These are phyloP conservation scores for Solenopsis fugax DNA, from an alignment of 1,140 invertebrate species.

Conservation along the genomic window DNA sequence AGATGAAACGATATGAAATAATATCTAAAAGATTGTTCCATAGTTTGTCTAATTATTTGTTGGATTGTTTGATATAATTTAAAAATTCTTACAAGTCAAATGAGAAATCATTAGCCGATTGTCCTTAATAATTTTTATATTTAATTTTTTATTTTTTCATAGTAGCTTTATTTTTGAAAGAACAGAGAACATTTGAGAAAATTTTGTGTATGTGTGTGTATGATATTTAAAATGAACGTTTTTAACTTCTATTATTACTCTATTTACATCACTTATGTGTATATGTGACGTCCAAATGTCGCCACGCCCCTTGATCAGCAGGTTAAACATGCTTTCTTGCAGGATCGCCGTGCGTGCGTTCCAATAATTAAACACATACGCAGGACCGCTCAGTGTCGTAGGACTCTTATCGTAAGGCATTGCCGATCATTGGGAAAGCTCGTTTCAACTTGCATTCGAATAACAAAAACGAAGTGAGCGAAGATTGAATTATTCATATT, in stretches of 20 bases:
- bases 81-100: no score
- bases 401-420: neutral
- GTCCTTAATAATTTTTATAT: neutral
- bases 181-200: neutral
- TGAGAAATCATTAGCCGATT: neutral
- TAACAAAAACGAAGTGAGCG: neutral
- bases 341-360: conserved; percentile 32
- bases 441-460: neutral
- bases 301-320: conserved; percentile 58
- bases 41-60: no score
- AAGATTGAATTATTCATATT: neutral
- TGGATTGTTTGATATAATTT: no score
- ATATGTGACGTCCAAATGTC: neutral
- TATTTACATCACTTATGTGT: neutral
- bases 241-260: conserved; percentile 6
- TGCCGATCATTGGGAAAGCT: neutral
- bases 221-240: neutral
- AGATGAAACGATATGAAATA: no score
- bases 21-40: no score
- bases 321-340: conserved; percentile 36
- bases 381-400: conserved; percentile 6
- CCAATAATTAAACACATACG: conserved; percentile 43
- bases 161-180: neutral
- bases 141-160: neutral
- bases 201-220: neutral